These are phyloP conservation scores for Acanthurus tractus DNA, from an alignment of 2,797 vertebrate genomes.

Conservation along the genomic window DNA sequence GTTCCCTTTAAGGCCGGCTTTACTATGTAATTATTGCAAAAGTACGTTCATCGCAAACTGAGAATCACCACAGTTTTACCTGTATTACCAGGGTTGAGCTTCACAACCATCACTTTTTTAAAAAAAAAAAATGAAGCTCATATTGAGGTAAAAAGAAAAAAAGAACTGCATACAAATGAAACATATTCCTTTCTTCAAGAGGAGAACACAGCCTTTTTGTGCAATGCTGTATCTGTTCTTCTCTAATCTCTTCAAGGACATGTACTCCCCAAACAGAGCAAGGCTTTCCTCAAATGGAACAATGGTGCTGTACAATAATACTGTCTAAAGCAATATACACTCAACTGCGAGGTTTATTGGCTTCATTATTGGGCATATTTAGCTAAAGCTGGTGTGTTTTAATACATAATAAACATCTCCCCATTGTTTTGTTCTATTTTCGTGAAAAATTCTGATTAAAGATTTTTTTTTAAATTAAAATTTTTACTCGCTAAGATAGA, in stretches of 20 bases:
- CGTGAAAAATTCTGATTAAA: not conserved
- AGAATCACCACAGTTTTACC: conserved; percentile 1
- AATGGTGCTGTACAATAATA: not conserved
- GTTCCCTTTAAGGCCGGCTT: not conserved
- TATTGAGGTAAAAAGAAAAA: no score
- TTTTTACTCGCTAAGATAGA: no score
- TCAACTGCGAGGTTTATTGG: not conserved
- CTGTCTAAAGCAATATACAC: not conserved
- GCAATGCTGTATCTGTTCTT: not conserved
- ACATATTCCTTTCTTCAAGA: not conserved
- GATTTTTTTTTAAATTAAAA: not conserved
- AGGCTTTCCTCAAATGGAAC: not conserved
- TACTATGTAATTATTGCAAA: conserved; percentile 11
- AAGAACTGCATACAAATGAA: not conserved
- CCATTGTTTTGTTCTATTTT: not conserved
- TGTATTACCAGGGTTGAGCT: not conserved
- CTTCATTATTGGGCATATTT: not conserved
- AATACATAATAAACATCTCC: not conserved
- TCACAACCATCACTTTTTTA: conserved; percentile 6
- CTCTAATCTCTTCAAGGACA: not conserved
- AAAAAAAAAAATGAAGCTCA: not conserved
- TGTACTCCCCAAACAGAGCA: not conserved
- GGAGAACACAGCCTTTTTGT: not conserved
- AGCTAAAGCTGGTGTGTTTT: not conserved
- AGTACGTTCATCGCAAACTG: not conserved